Conservation (phyloP, 2,113 vertebrate genomes). For the Edolisoma coerulescens region DNA sequence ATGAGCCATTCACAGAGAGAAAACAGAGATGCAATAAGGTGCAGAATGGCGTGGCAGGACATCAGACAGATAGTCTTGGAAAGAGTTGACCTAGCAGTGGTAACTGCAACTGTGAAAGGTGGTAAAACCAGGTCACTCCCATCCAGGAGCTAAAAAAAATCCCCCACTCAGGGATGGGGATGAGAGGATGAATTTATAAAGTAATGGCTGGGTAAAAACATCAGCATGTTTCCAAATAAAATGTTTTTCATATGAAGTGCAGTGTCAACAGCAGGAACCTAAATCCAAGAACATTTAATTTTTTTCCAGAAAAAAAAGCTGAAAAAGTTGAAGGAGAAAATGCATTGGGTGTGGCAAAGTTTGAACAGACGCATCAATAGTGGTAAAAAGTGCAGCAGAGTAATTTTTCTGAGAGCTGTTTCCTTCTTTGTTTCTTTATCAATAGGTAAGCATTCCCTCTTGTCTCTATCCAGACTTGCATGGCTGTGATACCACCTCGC, state of each 20-base stretch:
- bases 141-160: background rate
- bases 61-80: background rate
- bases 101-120: background rate
- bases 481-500: background rate
- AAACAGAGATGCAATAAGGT: background rate
- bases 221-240: background rate
- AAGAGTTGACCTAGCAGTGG: background rate
- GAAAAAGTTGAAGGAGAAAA: background rate
- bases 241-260: background rate
- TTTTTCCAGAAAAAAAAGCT: background rate
- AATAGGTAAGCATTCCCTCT: background rate
- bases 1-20: background rate
- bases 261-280: background rate
- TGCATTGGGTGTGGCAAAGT: background rate
- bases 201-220: background rate
- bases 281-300: background rate
- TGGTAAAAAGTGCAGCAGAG: background rate
- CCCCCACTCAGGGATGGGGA: background rate
- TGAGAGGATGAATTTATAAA: background rate
- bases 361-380: background rate
- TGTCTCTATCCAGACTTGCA: background rate
- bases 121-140: background rate
- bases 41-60: background rate
- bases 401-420: background rate
- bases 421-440: background rate